phyloP scores from a whole-genome alignment of 2,888 invertebrate species.

The Catocala nupta region DNA sequence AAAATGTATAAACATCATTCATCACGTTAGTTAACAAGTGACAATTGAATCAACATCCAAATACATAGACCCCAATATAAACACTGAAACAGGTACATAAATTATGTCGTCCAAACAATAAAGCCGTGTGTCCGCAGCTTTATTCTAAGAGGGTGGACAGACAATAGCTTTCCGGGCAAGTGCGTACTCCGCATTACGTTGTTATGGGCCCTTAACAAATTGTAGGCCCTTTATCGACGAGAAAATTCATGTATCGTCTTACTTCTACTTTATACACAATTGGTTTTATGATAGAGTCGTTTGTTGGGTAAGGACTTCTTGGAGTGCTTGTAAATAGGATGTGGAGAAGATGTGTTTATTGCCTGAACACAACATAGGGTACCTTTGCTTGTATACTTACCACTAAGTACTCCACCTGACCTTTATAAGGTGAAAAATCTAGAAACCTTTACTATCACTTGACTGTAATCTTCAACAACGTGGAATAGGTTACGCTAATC shows the following conservation, averaged over 20 bases:
- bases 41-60: constrained; percentile 38
- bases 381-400: too few species aligned
- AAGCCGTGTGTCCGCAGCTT: constrained; percentile 52
- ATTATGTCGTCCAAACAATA: constrained; percentile 53
- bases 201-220: constrained; percentile 57
- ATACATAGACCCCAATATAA: constrained; percentile 27
- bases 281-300: constrained; percentile 41
- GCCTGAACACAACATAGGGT: neutral
- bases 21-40: constrained; percentile 7
- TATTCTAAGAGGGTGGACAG: constrained; percentile 52
- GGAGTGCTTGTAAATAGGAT: constrained; percentile 21
- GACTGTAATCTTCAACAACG: too few species aligned
- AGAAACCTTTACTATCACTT: too few species aligned
- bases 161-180: constrained; percentile 62
- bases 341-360: constrained; percentile 7
- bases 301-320: constrained; percentile 23
- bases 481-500: too few species aligned
- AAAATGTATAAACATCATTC: too few species aligned
- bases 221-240: constrained; percentile 55
- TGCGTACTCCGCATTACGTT: constrained; percentile 53
- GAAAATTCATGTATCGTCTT: constrained; percentile 51
- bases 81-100: constrained; percentile 46
- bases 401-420: too few species aligned
- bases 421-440: too few species aligned
- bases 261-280: constrained; percentile 43